Conservation (phyloP, 2,888 invertebrate genomes). For the Thyatira batis region DNA sequence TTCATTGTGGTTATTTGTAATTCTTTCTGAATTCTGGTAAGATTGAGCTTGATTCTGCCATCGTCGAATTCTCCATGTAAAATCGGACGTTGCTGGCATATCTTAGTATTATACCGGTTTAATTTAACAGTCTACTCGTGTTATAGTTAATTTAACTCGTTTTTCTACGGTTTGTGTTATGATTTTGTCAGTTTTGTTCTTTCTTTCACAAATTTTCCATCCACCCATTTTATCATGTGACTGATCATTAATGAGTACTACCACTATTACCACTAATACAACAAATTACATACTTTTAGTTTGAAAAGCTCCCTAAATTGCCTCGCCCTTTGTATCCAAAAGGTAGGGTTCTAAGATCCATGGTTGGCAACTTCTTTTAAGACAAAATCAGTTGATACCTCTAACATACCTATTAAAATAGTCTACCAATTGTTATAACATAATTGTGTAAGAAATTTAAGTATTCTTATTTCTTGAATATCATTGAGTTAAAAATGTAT, state of each 20-base stretch:
- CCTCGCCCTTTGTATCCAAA: too few relatives aligned
- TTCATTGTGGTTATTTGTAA: constrained; percentile 39
- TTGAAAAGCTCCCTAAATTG: neutral
- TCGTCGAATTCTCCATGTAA: constrained; percentile 43
- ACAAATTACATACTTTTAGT: neutral
- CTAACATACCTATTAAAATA: too few relatives aligned
- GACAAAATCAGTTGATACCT: too few relatives aligned
- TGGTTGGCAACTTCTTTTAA: too few relatives aligned
- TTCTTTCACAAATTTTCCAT: constrained; percentile 7
- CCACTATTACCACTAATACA: neutral
- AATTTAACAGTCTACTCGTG: neutral
- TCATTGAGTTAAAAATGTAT: too few relatives aligned
- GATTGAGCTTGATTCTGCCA: constrained; percentile 52
- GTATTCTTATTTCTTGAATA: too few relatives aligned
- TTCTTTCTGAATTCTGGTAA: constrained; percentile 46
- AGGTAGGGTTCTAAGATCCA: too few relatives aligned
- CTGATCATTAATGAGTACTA: constrained; percentile 13
- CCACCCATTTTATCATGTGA: constrained; percentile 53
- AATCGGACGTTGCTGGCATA: constrained; percentile 38
- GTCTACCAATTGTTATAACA: too few relatives aligned
- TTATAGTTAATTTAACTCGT: neutral
- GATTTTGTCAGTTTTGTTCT: neutral
- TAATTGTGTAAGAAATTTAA: too few relatives aligned
- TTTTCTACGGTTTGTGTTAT: neutral
- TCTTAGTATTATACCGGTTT: constrained; percentile 9